These are phyloP conservation scores for Lethenteron camtschaticum DNA, from an alignment of 2,113 vertebrate genomes.

Conservation along the genomic window DNA sequence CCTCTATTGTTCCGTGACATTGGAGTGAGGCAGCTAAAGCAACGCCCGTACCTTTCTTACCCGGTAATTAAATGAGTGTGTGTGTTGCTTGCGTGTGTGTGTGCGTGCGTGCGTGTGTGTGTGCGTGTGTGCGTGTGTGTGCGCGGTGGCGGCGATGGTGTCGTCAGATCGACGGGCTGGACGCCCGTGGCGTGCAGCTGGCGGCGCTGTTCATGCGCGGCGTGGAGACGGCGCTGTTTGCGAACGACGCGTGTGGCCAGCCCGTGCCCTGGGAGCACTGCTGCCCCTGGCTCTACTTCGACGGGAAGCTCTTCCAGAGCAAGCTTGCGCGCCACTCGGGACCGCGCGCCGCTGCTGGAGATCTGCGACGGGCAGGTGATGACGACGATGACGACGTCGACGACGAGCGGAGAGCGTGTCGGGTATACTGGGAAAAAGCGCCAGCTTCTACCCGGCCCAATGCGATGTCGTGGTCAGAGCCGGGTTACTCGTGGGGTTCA, in stretches of 20 bases:
- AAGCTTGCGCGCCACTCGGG: constrained; percentile 49
- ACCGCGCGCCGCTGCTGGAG: constrained; percentile 46
- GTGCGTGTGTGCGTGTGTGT: background rate
- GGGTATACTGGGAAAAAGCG: no score
- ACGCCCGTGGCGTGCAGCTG: constrained; percentile 56
- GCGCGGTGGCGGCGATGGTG: background rate
- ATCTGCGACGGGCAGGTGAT: constrained; percentile 71
- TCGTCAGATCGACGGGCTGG: constrained; percentile 63
- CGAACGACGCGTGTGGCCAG: constrained; percentile 67
- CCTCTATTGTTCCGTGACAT: no score
- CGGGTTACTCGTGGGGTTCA: no score
- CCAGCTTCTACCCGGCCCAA: no score
- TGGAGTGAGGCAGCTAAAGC: no score
- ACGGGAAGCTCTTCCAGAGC: constrained; percentile 79
- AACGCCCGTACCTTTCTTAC: no score
- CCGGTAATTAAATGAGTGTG: background rate
- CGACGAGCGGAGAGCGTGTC: no score
- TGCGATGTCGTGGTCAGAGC: no score
- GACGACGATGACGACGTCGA: constrained; percentile 9
- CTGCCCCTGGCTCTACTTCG: constrained; percentile 78
- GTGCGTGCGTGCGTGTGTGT: background rate
- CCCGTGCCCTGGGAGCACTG: constrained; percentile 77
- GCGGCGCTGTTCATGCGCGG: constrained; percentile 71
- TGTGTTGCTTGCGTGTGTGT: background rate
- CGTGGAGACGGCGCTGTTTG: constrained; percentile 60